phyloP scores from a whole-genome alignment of 2,113 vertebrate genomes.

The Oncorhynchus clarkii region DNA sequence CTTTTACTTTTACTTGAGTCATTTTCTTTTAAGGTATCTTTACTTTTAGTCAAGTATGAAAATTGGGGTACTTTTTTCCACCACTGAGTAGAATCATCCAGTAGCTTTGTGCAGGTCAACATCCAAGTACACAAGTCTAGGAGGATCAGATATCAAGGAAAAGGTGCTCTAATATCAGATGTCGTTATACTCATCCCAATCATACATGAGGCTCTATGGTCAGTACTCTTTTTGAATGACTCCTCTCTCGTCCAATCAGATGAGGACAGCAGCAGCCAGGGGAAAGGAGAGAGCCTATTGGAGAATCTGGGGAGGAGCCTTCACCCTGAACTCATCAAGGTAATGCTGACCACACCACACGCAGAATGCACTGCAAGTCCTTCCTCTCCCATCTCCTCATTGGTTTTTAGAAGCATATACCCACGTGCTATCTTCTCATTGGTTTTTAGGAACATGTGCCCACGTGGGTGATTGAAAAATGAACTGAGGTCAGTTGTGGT shows the following conservation, averaged over 20 bases:
- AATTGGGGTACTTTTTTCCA: too few species aligned
- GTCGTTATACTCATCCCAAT: background rate
- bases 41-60: too few species aligned
- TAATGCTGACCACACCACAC: conserved; percentile 36
- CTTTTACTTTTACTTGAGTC: too few species aligned
- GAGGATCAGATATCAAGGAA: too few species aligned
- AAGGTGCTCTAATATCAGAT: background rate
- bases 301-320: conserved; percentile 91
- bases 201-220: background rate
- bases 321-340: conserved; percentile 94
- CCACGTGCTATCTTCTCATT: too few species aligned
- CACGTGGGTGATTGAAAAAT: too few species aligned
- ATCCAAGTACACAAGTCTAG: background rate
- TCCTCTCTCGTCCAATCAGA: conserved; percentile 79
- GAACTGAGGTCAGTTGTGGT: too few species aligned
- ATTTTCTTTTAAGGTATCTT: too few species aligned
- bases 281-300: conserved; percentile 87
- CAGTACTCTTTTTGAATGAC: conserved; percentile 23
- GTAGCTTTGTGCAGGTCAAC: background rate
- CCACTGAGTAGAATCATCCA: background rate
- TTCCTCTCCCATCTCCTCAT: too few species aligned
- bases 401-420: too few species aligned
- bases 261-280: conserved; percentile 84
- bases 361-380: too few species aligned
- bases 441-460: too few species aligned